A percentile compares a stretch with the other conserved stretches of the same genome.
Conservation (phyloP, 2,797 vertebrate species). For the Sebastes kiyomatsui region DNA sequence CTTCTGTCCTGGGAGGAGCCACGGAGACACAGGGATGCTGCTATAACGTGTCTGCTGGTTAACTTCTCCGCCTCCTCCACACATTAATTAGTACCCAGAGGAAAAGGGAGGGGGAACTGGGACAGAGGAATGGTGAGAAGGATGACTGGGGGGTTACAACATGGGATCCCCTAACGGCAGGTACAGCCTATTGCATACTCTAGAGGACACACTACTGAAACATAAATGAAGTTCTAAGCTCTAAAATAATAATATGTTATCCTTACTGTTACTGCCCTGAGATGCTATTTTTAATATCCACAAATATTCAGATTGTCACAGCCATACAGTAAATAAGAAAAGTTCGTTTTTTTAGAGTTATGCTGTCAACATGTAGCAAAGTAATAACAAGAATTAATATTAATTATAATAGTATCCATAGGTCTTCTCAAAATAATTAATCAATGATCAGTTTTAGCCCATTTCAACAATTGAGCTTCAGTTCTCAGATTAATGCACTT, state of each 20-base stretch:
- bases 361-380: not conserved
- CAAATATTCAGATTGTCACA: not conserved
- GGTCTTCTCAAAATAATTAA: not conserved
- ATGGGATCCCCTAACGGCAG: slow-evolving; percentile 46
- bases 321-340: not conserved
- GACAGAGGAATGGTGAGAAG: slow-evolving; percentile 22
- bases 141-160: slow-evolving; percentile 43
- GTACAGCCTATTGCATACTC: slow-evolving; percentile 36
- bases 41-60: slow-evolving; percentile 41
- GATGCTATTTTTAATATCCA: not conserved
- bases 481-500: not conserved
- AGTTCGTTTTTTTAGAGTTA: not conserved
- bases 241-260: slow-evolving; percentile 10
- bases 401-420: not conserved
- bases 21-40: slow-evolving; percentile 46
- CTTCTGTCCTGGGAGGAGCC: slow-evolving; percentile 57
- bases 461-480: not conserved
- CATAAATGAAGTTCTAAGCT: slow-evolving; percentile 13
- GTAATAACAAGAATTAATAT: not conserved
- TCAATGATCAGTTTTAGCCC: not conserved
- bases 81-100: slow-evolving; percentile 81
- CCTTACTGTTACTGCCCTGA: slow-evolving; percentile 1
- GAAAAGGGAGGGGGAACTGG: slow-evolving; percentile 57
- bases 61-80: slow-evolving; percentile 56
- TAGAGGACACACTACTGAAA: slow-evolving; percentile 31